These are phyloP conservation scores for Vipera ursinii DNA, from an alignment of 2,797 vertebrate genomes.

Conservation along the genomic window DNA sequence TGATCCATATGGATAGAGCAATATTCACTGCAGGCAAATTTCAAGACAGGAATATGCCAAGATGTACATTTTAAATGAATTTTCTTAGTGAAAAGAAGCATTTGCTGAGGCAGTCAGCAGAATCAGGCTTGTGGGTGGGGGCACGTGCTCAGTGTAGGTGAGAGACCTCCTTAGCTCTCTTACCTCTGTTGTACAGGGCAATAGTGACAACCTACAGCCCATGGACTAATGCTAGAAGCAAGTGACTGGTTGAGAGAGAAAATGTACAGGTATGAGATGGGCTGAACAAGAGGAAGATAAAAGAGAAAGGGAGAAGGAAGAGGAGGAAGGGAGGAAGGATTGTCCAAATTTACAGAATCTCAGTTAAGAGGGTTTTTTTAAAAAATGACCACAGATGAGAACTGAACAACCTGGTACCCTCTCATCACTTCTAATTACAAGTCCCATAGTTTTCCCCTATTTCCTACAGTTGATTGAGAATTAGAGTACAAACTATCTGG, in stretches of 20 bases:
- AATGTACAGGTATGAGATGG: too few species aligned
- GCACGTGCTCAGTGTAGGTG: not conserved
- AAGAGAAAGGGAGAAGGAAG: not conserved
- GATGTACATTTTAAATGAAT: conserved; percentile 56
- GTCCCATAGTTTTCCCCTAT: not conserved
- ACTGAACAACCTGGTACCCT: not conserved
- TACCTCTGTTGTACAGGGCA: not conserved
- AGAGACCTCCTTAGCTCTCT: not conserved
- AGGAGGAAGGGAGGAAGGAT: too few species aligned
- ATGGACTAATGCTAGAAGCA: not conserved
- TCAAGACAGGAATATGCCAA: conserved; percentile 54
- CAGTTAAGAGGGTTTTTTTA: not conserved
- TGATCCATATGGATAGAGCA: conserved; percentile 63
- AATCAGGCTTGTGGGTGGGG: not conserved
- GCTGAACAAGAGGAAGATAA: not conserved
- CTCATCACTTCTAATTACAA: not conserved
- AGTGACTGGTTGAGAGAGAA: not conserved
- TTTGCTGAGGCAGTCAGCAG: conserved; percentile 10
- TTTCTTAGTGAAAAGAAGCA: conserved; percentile 43
- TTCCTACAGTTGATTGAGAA: not conserved
- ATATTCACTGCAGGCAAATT: conserved; percentile 64
- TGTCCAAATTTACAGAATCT: not conserved
- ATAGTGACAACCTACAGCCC: not conserved
- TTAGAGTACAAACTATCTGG: not conserved
- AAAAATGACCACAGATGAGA: not conserved